Evolutionary conservation across 2,113 vertebrate genomes (phyloP).

Genomic region (Ceyx cyanopectus): DNA sequence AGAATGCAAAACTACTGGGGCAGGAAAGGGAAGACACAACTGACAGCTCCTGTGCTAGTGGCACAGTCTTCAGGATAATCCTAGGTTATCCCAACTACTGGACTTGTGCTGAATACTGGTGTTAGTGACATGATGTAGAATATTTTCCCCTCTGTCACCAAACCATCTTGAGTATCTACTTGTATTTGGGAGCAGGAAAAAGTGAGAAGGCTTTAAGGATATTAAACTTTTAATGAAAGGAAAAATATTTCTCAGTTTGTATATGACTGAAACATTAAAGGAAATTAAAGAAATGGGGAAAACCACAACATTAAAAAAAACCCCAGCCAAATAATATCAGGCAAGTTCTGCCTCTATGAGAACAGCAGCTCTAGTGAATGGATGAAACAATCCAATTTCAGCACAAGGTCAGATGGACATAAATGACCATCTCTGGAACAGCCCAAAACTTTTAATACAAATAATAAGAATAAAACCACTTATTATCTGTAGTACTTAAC

Average conservation of each 20-base stretch:
- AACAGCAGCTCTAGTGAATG: neutral
- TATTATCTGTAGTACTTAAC: neutral
- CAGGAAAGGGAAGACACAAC: neutral
- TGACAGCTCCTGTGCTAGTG: neutral
- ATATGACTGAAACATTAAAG: neutral
- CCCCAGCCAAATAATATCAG: neutral
- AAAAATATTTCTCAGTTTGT: neutral
- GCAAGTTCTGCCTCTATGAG: neutral
- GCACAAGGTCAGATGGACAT: neutral
- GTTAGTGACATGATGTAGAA: accelerated
- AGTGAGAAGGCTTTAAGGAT: neutral
- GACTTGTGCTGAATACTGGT: neutral
- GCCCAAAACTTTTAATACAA: neutral
- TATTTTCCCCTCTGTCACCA: neutral
- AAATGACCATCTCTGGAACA: neutral
- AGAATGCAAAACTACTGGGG: neutral
- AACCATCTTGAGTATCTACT: neutral
- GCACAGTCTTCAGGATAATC: neutral
- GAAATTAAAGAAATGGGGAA: neutral
- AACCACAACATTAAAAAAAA: neutral
- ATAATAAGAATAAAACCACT: neutral
- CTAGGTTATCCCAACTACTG: neutral
- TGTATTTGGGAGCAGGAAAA: neutral
- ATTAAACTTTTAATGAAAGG: neutral
- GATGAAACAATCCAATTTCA: neutral